Evolutionary conservation across 23 tunicate species (phyloP), one percentile per base, ranked within the genome.

Genomic region (Trididemnum nubilum): DNA sequence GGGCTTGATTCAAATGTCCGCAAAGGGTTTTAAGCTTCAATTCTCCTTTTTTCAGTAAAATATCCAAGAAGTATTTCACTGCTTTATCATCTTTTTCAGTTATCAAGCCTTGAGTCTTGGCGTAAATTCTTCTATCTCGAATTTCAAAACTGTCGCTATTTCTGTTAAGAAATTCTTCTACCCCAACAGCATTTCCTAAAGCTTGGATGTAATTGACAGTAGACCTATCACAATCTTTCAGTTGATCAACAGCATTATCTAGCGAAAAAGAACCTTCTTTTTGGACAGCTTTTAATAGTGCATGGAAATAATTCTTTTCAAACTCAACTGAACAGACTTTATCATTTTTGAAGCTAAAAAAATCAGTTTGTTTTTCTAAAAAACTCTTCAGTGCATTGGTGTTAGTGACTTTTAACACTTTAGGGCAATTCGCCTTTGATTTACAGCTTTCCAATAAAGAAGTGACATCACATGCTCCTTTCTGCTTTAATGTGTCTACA

Each of bases 1-100:
- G 58, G 15, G 78, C 78, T 25, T 73, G 78, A 73, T 73, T 73
- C 78, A 33, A 73, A 25, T 73, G 78, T 2, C 78, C 78, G 21
- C 58, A 73, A 2, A 73, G 31, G 2, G 57, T 31, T 37, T 57
- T 38, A 9, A 73, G 21, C 19, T 12, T 73, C 29, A 73, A 73
- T 3, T 23, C 29, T 15, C 78, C 78, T 30, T 73, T 73, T 38
- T 73, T 73, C 2, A 58, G 15, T 12, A 73, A 24, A 73, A 73
- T 25, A 21, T 39, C 58, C 2, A 73, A 30, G 39, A 73, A 73
- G 39, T 73, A 73, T 38, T 73, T 73, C 7, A 73, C 78, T 3
- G 78, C 78, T 37, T 73, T 26, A 25, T 27, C 58, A 73, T 73
- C 58, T 21, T 73, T 40, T 67, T 21, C 25, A 5, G 74, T 31